phyloP scores from a whole-genome alignment of 2,797 vertebrate genomes.

The Eulemur coronatus region DNA sequence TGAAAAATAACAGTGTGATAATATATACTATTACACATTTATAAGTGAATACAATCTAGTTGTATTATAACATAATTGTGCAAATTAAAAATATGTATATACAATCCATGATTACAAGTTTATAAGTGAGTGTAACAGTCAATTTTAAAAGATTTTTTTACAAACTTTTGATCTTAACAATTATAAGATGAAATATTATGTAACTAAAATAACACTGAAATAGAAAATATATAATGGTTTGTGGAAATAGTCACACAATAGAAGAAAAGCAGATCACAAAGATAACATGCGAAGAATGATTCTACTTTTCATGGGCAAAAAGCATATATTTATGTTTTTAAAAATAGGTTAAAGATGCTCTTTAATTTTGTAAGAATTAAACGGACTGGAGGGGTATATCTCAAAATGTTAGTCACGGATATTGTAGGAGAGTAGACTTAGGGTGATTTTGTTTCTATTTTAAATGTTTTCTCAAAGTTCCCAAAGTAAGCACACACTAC shows the following conservation, averaged over 20 bases:
- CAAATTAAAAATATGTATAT: neutral
- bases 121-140: neutral
- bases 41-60: neutral
- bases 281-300: neutral
- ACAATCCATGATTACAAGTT: neutral
- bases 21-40: neutral
- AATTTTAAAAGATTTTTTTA: conserved; percentile 25
- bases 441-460: conserved; percentile 40
- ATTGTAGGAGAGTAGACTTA: neutral
- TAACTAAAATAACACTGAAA: neutral
- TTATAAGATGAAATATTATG: neutral
- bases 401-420: neutral
- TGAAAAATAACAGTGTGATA: neutral
- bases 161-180: neutral
- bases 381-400: neutral
- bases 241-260: neutral
- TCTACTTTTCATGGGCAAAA: neutral
- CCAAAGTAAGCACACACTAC: neutral
- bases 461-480: neutral
- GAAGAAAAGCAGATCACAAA: conserved; percentile 28
- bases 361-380: conserved; percentile 25
- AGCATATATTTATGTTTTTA: neutral
- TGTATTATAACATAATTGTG: neutral
- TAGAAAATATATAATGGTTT: neutral
- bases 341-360: neutral